Evolutionary conservation across 2,888 invertebrate species (phyloP).

Genomic region (Clusia tigrina): DNA sequence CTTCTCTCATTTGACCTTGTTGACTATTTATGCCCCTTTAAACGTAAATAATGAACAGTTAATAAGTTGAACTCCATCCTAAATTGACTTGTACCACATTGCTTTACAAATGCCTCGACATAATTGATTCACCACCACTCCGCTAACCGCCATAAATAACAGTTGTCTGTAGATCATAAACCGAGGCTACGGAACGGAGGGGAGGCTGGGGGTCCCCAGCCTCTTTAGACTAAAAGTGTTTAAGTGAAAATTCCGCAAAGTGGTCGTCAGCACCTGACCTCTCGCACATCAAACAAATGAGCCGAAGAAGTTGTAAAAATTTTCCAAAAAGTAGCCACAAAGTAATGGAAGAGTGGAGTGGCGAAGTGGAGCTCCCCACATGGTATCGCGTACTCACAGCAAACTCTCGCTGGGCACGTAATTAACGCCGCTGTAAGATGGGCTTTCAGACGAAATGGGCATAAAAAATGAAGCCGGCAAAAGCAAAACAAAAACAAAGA

Average conservation of each 20-base stretch:
- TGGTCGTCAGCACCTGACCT: neutral
- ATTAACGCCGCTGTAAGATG: constrained; percentile 57
- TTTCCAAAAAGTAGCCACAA: neutral
- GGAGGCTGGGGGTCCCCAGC: too few relatives aligned
- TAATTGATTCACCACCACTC: too few relatives aligned
- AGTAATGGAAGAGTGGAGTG: neutral
- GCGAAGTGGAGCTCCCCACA: neutral
- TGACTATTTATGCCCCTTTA: too few relatives aligned
- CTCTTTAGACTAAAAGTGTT: neutral
- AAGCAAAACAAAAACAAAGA: neutral
- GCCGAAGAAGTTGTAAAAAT: neutral
- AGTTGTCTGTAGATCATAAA: too few relatives aligned
- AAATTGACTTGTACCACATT: too few relatives aligned
- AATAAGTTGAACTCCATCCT: too few relatives aligned
- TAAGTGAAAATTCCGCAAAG: constrained; percentile 7
- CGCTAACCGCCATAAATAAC: too few relatives aligned
- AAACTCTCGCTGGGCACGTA: constrained; percentile 55
- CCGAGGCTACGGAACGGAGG: too few relatives aligned
- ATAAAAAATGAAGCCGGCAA: constrained; percentile 29
- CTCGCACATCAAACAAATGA: neutral
- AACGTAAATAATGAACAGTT: too few relatives aligned
- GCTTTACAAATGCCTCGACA: too few relatives aligned
- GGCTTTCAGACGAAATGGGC: constrained; percentile 48
- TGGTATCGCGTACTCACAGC: constrained; percentile 12
- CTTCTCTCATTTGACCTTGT: too few relatives aligned